Evolutionary conservation across 53 echinoderm and acorn worm genomes (phyloP).

Genomic region (Zoroaster sp.): DNA sequence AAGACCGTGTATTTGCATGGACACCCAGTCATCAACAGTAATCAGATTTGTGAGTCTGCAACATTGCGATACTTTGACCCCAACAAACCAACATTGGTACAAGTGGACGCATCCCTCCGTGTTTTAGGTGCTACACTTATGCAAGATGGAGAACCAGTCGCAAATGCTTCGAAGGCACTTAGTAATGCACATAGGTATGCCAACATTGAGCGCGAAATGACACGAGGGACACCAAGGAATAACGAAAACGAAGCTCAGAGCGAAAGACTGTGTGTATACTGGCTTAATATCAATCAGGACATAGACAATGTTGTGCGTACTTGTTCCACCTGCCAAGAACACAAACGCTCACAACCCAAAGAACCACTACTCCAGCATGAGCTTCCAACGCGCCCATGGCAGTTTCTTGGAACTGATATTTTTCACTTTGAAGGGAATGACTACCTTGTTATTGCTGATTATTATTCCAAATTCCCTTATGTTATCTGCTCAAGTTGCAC

Average conservation of each 20-base stretch:
- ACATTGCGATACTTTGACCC: slow-evolving; percentile 58
- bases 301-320: slow-evolving; percentile 52
- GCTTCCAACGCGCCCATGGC: slow-evolving; percentile 68
- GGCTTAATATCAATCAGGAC: slow-evolving; percentile 56
- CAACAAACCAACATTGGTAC: slow-evolving; percentile 40
- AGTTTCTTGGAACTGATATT: slow-evolving; percentile 56
- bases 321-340: slow-evolving; percentile 51
- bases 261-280: slow-evolving; percentile 49
- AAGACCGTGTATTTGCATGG: slow-evolving; percentile 1
- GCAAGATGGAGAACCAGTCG: slow-evolving; percentile 59
- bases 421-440: slow-evolving; percentile 53
- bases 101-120: slow-evolving; percentile 53
- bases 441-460: slow-evolving; percentile 65
- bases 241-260: slow-evolving; percentile 38
- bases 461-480: slow-evolving; percentile 68
- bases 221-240: slow-evolving; percentile 59
- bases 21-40: neutral
- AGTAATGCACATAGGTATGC: slow-evolving; percentile 56
- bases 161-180: slow-evolving; percentile 54
- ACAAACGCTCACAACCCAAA: slow-evolving; percentile 21
- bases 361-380: slow-evolving; percentile 52
- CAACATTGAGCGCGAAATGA: slow-evolving; percentile 54
- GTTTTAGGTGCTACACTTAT: slow-evolving; percentile 61
- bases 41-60: neutral
- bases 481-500: slow-evolving; percentile 46